These are phyloP conservation scores for Myiopsitta monachus DNA, from an alignment of 2,113 vertebrate genomes.

Conservation along the genomic window DNA sequence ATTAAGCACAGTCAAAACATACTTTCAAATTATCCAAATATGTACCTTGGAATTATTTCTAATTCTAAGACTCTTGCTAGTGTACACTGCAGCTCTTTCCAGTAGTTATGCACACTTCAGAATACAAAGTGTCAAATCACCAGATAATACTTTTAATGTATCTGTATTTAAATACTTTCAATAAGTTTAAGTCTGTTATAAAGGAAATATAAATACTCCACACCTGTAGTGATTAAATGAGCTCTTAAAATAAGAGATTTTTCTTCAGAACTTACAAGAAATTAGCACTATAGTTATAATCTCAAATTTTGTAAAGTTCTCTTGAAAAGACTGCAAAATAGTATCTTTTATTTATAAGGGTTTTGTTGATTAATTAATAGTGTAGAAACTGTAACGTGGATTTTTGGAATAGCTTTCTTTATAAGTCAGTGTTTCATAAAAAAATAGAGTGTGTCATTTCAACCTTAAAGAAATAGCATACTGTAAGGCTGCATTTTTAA, in stretches of 20 bases:
- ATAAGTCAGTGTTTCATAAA: neutral
- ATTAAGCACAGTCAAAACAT: neutral
- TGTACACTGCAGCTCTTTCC: neutral
- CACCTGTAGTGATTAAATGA: neutral
- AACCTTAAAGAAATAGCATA: neutral
- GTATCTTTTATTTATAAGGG: fast-evolving
- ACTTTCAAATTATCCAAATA: neutral
- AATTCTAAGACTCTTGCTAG: neutral
- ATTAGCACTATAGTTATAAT: neutral
- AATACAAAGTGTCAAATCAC: neutral
- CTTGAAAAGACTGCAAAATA: neutral
- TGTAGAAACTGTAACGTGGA: neutral
- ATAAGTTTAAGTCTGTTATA: neutral
- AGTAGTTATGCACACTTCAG: neutral
- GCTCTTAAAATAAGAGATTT: neutral
- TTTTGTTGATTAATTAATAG: neutral
- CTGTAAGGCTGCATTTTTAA: neutral
- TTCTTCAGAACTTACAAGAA: neutral
- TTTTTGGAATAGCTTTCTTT: neutral
- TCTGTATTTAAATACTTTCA: neutral
- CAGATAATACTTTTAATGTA: neutral
- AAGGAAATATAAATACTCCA: neutral
- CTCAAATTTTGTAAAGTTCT: neutral
- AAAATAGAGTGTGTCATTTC: neutral
- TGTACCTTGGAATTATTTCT: neutral